Percentiles rank a stretch among this genome's conserved stretches.
These are phyloP conservation scores for Dreissena polymorpha DNA, from an alignment of 1,140 invertebrate species.

Conservation along the genomic window DNA sequence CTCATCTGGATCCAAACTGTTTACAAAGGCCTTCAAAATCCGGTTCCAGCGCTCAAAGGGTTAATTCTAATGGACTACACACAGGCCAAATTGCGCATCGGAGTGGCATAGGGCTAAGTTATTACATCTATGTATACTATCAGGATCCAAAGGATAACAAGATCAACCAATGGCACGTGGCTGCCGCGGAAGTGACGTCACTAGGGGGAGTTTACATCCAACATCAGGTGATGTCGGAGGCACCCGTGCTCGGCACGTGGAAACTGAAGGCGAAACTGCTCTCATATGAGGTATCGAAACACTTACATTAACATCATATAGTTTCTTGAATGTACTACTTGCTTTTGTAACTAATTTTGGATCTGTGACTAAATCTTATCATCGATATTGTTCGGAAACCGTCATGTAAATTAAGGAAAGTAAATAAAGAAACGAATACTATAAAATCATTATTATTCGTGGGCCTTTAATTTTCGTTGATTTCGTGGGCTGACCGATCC, in stretches of 20 bases:
- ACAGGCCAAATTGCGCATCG: not conserved
- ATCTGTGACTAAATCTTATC: not conserved
- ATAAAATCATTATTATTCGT: too few species aligned
- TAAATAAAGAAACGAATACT: not conserved
- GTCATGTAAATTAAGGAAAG: not conserved
- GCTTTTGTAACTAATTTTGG: not conserved
- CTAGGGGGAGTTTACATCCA: conserved; percentile 56
- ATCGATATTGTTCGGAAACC: not conserved
- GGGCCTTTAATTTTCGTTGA: too few species aligned
- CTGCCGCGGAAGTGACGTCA: conserved; percentile 17
- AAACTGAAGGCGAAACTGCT: conserved; percentile 58
- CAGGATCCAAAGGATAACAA: conserved; percentile 67
- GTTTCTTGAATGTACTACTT: not conserved
- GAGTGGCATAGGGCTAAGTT: not conserved
- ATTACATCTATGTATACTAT: not conserved
- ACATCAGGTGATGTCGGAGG: conserved; percentile 55
- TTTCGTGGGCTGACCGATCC: too few species aligned
- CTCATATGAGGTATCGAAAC: conserved; percentile 25
- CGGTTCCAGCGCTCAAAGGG: too few species aligned
- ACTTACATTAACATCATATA: not conserved
- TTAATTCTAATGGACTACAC: not conserved
- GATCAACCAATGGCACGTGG: conserved; percentile 64
- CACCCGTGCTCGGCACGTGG: conserved; percentile 65
- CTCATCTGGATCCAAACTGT: too few species aligned
- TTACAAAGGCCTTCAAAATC: too few species aligned